Conservation (phyloP, 1,140 invertebrate genomes). For the Tribolium madens region DNA sequence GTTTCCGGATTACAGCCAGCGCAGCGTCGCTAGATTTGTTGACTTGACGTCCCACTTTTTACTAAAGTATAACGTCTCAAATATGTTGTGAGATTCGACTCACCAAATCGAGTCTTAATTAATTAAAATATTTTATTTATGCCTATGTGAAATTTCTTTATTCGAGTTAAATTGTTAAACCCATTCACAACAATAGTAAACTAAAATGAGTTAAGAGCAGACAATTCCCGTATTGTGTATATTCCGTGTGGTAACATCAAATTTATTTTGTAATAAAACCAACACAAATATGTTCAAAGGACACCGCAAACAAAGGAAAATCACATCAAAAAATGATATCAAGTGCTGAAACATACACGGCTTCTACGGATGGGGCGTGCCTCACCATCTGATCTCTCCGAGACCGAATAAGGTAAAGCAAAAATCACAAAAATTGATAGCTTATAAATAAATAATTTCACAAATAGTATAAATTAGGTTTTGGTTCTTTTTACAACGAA, state of each 20-base stretch:
- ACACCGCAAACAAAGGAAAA: constrained; percentile 40
- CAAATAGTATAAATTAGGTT: background rate
- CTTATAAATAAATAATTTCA: constrained; percentile 12
- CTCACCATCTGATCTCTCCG: background rate
- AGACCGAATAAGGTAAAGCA: background rate
- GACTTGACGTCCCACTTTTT: constrained; percentile 4
- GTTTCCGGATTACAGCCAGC: constrained; percentile 9
- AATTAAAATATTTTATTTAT: too few species aligned
- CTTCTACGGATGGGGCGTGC: constrained; percentile 22
- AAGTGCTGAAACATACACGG: constrained; percentile 25
- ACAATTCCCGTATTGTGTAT: constrained; percentile 16
- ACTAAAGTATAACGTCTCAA: background rate
- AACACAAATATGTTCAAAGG: constrained; percentile 42
- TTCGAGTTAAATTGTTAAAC: background rate
- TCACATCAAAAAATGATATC: constrained; percentile 40
- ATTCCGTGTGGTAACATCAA: constrained; percentile 29
- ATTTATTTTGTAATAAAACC: constrained; percentile 45
- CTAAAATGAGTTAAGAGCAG: constrained; percentile 7
- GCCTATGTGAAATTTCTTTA: too few species aligned
- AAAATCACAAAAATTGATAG: constrained; percentile 18
- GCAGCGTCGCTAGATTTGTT: constrained; percentile 13
- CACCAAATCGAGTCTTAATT: background rate
- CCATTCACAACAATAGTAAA: constrained; percentile 1
- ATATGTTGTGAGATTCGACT: background rate
- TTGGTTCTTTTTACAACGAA: background rate